Evolutionary conservation across 2,113 vertebrate species (phyloP).

Genomic region (Canis aureus): DNA sequence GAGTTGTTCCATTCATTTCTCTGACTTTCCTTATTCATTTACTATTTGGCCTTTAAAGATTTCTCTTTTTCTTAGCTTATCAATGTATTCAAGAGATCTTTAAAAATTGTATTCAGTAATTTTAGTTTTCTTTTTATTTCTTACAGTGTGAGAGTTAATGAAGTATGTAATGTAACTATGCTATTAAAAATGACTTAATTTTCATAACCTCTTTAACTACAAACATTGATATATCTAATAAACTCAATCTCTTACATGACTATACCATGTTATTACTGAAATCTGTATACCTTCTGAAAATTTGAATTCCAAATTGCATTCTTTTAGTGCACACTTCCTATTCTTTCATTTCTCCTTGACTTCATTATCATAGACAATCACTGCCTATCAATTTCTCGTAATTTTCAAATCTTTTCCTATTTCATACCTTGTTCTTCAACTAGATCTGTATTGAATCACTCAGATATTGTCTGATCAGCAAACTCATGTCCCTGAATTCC

Average conservation of each 20-base stretch:
- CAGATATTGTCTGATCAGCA: not conserved
- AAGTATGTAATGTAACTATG: not conserved
- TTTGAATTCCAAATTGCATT: not conserved
- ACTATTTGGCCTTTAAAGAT: not conserved
- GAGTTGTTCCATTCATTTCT: not conserved
- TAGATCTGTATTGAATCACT: not conserved
- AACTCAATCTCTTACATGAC: not conserved
- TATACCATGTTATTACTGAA: not conserved
- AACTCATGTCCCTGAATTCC: not conserved
- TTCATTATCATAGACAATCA: not conserved
- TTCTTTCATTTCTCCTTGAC: not conserved
- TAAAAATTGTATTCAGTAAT: not conserved
- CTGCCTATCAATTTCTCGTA: not conserved
- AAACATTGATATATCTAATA: not conserved
- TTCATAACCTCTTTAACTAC: not conserved
- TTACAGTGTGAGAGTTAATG: not conserved
- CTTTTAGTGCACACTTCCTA: not conserved
- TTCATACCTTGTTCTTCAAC: not conserved
- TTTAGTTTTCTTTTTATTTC: constrained; percentile 5
- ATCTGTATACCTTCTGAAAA: not conserved
- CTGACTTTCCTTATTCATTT: not conserved
- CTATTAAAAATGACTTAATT: not conserved
- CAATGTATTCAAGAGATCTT: not conserved
- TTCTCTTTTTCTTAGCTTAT: not conserved
- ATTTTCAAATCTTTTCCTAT: not conserved